Base-by-base conservation (phyloP, 2,888 invertebrate genomes). In the Epistrophe grossulariae region DNA sequence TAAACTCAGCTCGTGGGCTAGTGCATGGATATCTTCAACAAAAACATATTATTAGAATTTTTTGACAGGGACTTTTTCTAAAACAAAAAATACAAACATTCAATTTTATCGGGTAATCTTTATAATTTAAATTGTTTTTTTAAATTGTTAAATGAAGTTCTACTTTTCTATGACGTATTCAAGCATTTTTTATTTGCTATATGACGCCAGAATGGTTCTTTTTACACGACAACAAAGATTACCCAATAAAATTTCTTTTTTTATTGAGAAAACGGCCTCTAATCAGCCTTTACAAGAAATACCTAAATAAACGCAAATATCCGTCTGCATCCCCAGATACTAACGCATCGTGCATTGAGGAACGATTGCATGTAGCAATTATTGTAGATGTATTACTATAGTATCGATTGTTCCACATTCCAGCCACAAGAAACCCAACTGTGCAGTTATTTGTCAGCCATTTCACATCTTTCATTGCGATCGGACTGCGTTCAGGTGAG, bases 251-350 rank as follows among this genome's bases (percentile, higher is more conserved):
- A 31, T 1, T 31, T 31, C 7, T 31, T 31, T 31, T 4, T 6
- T 31, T 31, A 1, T 31, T 31, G 31, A 31, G 28, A 31, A 31
- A 31, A 31, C 6, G 4, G 1, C 7, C 31, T 31, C 9, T 0
- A 35, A 35, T 35, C 35, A 35, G 6, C 15, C 3, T 31, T 2
- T 24, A 17, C 19, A 19, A 52, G 52, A 7, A 38, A 89, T 91
- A 96, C 95, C 97, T 96, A 93, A 97, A 98, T 60, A 98, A 94
- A 72, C 98, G 94, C 19, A 98, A 92, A 91, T 97, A 96, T 40
- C 98, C 98, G 91, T 97, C 97, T n/a, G 96, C 96, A 91, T 98
- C 98, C 9, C 98, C 98, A 55, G 96, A 95, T 40, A 97, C 95
- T 2, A 98, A 93, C 89, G 97, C 94, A 91, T 98, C 97, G 88